phyloP scores from a whole-genome alignment of 2,888 invertebrate genomes.

The Cosmia trapezina region DNA sequence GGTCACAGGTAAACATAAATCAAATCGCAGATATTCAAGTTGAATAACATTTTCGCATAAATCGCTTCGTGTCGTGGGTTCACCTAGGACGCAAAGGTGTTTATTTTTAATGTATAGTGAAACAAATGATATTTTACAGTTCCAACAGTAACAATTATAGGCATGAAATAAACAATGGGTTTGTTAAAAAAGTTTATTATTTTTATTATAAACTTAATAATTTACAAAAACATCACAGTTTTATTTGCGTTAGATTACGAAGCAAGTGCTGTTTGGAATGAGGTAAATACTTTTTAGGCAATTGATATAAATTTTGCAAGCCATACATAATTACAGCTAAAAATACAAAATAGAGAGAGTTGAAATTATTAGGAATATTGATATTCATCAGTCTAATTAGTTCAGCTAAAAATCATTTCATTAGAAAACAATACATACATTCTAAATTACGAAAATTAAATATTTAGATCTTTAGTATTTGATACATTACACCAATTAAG shows the following conservation, averaged over 20 bases:
- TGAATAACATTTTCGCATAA: neutral
- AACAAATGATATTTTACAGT: slow-evolving; percentile 31
- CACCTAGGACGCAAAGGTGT: neutral
- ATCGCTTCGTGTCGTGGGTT: neutral
- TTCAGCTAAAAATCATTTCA: slow-evolving; percentile 2
- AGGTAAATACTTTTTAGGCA: slow-evolving; percentile 34
- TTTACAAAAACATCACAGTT: slow-evolving; percentile 77
- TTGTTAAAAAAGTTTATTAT: slow-evolving; percentile 70
- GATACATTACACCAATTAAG: neutral
- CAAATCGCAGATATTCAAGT: neutral
- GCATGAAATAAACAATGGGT: slow-evolving; percentile 49
- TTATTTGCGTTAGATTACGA: slow-evolving; percentile 60
- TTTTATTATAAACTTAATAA: slow-evolving; percentile 66
- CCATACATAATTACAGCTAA: slow-evolving; percentile 21
- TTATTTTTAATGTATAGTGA: slow-evolving; percentile 9
- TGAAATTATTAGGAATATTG: slow-evolving; percentile 6
- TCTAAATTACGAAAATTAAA: slow-evolving; percentile 7
- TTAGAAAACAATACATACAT: neutral
- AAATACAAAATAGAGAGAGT: slow-evolving; percentile 10
- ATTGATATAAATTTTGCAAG: slow-evolving; percentile 18
- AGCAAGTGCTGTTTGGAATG: slow-evolving; percentile 62
- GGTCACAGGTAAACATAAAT: neutral
- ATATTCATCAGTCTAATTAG: slow-evolving; percentile 7
- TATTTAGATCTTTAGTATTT: slow-evolving; percentile 17
- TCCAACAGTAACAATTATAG: slow-evolving; percentile 21